Base-by-base conservation (phyloP, 2,797 vertebrate genomes). In the Phaenicophaeus curvirostris region DNA sequence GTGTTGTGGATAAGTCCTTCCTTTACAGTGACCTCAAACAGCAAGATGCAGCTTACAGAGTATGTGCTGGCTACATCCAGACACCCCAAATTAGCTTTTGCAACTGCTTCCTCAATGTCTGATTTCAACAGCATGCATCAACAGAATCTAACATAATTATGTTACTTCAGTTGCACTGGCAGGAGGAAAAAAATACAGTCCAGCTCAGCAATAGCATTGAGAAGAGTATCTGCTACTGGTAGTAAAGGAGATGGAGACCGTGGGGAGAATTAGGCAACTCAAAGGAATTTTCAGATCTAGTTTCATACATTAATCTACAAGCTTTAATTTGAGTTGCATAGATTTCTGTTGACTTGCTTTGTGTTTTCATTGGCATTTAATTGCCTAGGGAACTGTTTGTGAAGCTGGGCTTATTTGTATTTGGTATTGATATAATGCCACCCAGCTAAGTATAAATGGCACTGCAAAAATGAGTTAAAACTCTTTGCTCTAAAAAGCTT, bases 381-480 rank as follows among this genome's bases (percentile, higher is more conserved):
- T 85, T 86, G 27, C 28, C 54, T 20, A 48, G n/a, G 39, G 50
- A 94, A 48, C 8, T 41, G 53, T 44, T 74, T 74, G 77, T 87
- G 89, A 86, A 75, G 74, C 35, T 78, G 16, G 28, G 33, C 27
- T 86, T 82, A 72, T 74, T 89, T 91, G 62, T 89, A 73, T 91
- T 94, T 68, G 44, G 13, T 71, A 91, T 9, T 78, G 78, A 93
- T n/a, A 74, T 41, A 71, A 92, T 48, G 42, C 21, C 74, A 79
- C 46, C 61, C 37, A 44, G 72, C 9, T 27, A 77, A 83, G 35
- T 67, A 44, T 24, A 67, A 93, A 71, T 11, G 58, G 62, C 55
- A 59, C 42, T 59, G 61, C 11, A 84, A 30, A 85, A 11, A 82
- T 76, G 21, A 91, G 33, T 39, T 83, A 48, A 66, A 91, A n/a